phyloP scores from a whole-genome alignment of 2,113 vertebrate species.

The Pavo muticus region DNA sequence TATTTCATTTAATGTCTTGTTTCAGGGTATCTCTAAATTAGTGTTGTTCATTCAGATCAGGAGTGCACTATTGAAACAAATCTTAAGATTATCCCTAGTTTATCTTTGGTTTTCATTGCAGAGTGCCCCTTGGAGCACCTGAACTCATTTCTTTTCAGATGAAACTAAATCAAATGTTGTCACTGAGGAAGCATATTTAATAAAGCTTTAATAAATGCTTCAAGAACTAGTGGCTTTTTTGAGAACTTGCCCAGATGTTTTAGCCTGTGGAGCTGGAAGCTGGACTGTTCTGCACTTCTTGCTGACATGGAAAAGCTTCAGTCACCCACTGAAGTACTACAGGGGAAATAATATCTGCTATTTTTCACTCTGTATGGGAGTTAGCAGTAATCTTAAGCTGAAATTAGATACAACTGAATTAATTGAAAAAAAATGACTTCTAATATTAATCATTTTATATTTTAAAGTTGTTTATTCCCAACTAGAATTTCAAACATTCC shows the following conservation, averaged over 20 bases:
- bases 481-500: neutral
- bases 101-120: neutral
- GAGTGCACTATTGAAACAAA: neutral
- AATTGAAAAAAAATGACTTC: neutral
- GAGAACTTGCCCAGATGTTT: neutral
- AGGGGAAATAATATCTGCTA: neutral
- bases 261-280: neutral
- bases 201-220: neutral
- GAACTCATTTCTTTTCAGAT: neutral
- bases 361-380: neutral
- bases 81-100: neutral
- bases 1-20: neutral
- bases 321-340: neutral
- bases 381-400: neutral
- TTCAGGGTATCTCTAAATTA: neutral
- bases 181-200: neutral
- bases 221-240: neutral
- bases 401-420: neutral
- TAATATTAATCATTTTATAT: neutral
- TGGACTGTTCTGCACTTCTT: neutral
- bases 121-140: fast-evolving
- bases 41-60: neutral
- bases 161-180: neutral
- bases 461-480: neutral
- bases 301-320: neutral